Base-by-base conservation (phyloP, 1,140 invertebrate genomes). In the Sinonovacula constricta region DNA sequence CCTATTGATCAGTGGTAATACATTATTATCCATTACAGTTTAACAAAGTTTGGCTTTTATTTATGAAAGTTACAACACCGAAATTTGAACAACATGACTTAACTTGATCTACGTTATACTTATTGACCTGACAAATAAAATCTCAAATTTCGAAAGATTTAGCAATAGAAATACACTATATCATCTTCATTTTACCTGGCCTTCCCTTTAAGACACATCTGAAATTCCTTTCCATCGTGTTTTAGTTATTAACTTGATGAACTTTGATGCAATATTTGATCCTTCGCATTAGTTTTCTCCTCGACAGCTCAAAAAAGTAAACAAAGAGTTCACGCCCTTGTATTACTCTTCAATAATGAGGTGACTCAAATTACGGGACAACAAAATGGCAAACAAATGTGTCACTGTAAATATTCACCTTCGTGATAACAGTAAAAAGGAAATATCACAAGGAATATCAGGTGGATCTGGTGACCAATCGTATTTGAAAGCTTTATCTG, bases 381-480 rank as follows among this genome's bases (percentile, higher is more conserved):
- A 57, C 54, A 60, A 60, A 24, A 60, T 60, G 57, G 18, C 57
- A 22, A 31, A 14, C n/a, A 31, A 28, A 22, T 15, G 26, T 65
- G 31, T 74, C 12, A 56, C 49, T 51, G 59, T 65, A 0, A 31
- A 3, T 31, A 65, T 74, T 31, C 71, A 65, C 10, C n/a, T 63
- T n/a, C 71, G 45, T 0, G 49, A 74, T 53, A 34, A 65, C 45
- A n/a, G 30, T n/a, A 54, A 54, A 53, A 65, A 65, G 54, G 49
- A 63, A 34, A 18, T 74, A 1, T 49, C 71, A 74, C 59, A 65
- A 54, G 33, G 36, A 28, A 56, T 70, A 39, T 59, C 18, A 36
- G 30, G 56, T 74, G 71, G 36, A 10, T 74, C 71, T 63, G 71
- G 71, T n/a, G 62, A 70, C 36, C 28, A 14, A 2, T 18, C n/a